Percentiles rank a stretch among this genome's conserved stretches.
Conservation (phyloP, 2,113 vertebrate species). For the Piaya cayana region DNA sequence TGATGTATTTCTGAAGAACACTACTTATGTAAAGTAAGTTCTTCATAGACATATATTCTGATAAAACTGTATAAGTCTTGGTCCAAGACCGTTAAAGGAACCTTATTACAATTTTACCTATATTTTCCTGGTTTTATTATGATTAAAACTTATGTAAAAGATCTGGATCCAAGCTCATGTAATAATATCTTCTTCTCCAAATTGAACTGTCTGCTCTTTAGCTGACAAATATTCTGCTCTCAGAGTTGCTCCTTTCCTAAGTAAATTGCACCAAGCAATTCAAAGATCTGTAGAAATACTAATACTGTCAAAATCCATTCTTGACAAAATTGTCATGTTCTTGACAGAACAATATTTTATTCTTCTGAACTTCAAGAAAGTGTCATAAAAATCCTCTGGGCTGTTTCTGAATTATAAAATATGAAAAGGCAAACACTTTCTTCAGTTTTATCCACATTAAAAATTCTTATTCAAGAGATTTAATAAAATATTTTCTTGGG, state of each 20-base stretch:
- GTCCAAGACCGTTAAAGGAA: not conserved
- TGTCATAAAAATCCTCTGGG: not conserved
- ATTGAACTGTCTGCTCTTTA: not conserved
- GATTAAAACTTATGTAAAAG: not conserved
- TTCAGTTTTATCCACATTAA: not conserved
- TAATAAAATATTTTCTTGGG: not conserved
- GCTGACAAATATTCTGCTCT: not conserved
- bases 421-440: not conserved
- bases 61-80: not conserved
- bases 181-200: not conserved
- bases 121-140: accelerated
- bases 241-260: not conserved
- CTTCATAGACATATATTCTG: not conserved
- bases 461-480: not conserved
- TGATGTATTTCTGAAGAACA: not conserved
- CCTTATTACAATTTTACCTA: not conserved
- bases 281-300: not conserved
- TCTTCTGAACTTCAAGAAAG: not conserved
- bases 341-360: not conserved
- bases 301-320: not conserved
- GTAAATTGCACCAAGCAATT: not conserved
- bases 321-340: not conserved
- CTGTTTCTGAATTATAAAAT: conserved; percentile 1
- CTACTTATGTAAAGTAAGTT: not conserved
- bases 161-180: not conserved